Conservation (phyloP, 1,140 invertebrate species). For the Cepaea nemoralis region DNA sequence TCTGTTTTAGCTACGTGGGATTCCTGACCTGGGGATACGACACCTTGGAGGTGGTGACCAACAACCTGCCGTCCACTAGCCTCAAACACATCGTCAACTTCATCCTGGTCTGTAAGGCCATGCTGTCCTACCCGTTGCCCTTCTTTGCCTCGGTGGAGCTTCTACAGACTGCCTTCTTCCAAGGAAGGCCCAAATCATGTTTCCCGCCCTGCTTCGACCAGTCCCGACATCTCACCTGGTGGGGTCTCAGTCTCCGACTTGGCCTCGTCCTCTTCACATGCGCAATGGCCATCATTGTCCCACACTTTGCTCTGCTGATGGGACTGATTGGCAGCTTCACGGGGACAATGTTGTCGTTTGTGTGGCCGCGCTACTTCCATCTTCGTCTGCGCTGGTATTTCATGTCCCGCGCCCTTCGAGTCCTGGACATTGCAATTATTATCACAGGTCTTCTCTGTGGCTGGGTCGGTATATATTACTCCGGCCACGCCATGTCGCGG, state of each 20-base stretch:
- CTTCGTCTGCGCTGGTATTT: slow-evolving; percentile 89
- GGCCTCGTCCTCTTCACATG: slow-evolving; percentile 92
- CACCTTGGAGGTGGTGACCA: slow-evolving; percentile 92
- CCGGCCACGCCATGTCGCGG: slow-evolving; percentile 88
- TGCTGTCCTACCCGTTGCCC: slow-evolving; percentile 96
- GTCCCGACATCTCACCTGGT: slow-evolving; percentile 92
- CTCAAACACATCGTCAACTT: slow-evolving; percentile 97
- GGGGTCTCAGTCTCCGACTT: slow-evolving; percentile 91
- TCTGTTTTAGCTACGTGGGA: slow-evolving; percentile 86
- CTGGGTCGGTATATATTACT: slow-evolving; percentile 94
- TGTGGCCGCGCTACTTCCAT: slow-evolving; percentile 99
- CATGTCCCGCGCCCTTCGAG: slow-evolving; percentile 82
- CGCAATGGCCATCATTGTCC: slow-evolving; percentile 96
- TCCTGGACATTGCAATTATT: slow-evolving; percentile 94
- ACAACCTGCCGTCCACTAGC: slow-evolving; percentile 88
- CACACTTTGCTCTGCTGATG: slow-evolving; percentile 98
- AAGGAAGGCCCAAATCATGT: slow-evolving; percentile 78
- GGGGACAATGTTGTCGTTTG: slow-evolving; percentile 97
- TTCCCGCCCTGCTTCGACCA: slow-evolving; percentile 85
- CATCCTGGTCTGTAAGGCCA: slow-evolving; percentile 94
- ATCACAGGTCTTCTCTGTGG: slow-evolving; percentile 89
- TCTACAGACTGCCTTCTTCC: slow-evolving; percentile 93
- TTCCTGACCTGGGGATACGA: slow-evolving; percentile 95
- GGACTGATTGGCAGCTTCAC: slow-evolving; percentile 98
- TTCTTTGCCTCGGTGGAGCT: slow-evolving; percentile 98